A percentile compares a stretch with the other conserved stretches of the same genome.
These are phyloP conservation scores for Amphipyra berbera DNA, from an alignment of 2,888 invertebrate genomes.

Conservation along the genomic window DNA sequence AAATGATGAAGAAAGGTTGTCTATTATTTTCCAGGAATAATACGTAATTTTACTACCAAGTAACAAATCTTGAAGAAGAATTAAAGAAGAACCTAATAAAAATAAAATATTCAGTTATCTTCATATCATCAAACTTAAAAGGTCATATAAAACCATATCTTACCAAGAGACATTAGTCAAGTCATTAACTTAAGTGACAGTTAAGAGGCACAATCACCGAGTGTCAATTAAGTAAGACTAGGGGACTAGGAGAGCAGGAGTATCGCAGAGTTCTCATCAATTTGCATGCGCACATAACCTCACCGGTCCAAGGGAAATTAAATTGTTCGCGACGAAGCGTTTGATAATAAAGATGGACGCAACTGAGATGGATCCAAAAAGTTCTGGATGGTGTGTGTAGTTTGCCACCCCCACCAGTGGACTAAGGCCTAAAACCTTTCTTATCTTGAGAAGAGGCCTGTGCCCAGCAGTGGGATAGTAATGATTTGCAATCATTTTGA, in stretches of 20 bases:
- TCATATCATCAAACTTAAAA: neutral
- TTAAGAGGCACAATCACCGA: slow-evolving; percentile 34
- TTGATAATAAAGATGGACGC: slow-evolving; percentile 1
- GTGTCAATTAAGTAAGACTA: slow-evolving; percentile 43
- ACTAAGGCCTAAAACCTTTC: too few species aligned
- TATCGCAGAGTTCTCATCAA: slow-evolving; percentile 41
- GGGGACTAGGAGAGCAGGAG: slow-evolving; percentile 29
- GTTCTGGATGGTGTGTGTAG: too few species aligned
- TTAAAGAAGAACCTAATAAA: too few species aligned
- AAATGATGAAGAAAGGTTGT: too few species aligned
- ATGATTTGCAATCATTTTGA: too few species aligned
- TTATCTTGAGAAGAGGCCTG: too few species aligned
- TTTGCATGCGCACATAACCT: slow-evolving; percentile 48
- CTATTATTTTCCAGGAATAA: too few species aligned
- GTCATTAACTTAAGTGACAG: slow-evolving; percentile 36
- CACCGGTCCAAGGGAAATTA: slow-evolving; percentile 35
- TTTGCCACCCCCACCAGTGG: too few species aligned
- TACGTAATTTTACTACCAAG: too few species aligned
- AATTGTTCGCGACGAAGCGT: slow-evolving; percentile 20
- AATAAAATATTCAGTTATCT: too few species aligned
- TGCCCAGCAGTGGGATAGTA: too few species aligned
- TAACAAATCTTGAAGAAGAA: too few species aligned
- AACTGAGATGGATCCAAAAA: neutral
- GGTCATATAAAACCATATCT: slow-evolving; percentile 10
- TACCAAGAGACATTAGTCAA: slow-evolving; percentile 34